These are phyloP conservation scores for Alectoris magna DNA, from an alignment of 2,797 vertebrate genomes.

Conservation along the genomic window DNA sequence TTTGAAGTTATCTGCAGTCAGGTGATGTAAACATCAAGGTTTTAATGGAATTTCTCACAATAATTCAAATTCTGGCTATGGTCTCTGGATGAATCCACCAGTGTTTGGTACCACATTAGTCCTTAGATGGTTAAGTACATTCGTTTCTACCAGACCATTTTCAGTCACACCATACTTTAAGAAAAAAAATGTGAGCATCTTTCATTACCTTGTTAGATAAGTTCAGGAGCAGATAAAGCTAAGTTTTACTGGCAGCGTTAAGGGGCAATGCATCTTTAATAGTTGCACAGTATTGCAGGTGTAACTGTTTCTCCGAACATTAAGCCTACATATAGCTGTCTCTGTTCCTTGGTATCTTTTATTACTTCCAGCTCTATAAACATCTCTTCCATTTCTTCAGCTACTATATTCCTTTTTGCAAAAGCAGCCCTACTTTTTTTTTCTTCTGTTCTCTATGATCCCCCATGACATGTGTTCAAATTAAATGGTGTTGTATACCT, in stretches of 20 bases:
- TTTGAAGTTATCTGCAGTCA: background rate
- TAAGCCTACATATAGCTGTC: background rate
- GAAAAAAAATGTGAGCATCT: background rate
- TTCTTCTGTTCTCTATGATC: background rate
- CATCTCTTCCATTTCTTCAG: background rate
- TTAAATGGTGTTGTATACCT: background rate
- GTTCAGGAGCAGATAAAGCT: background rate
- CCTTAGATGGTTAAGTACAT: background rate
- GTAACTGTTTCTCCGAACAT: background rate
- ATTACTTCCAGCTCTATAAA: background rate
- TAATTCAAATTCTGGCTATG: background rate
- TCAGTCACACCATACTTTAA: background rate
- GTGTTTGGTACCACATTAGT: background rate
- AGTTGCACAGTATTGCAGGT: background rate
- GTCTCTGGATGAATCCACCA: background rate
- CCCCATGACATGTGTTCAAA: background rate
- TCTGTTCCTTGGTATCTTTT: constrained; percentile 4
- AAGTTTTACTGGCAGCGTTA: background rate
- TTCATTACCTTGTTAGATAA: background rate
- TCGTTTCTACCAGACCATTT: background rate
- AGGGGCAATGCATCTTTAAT: background rate
- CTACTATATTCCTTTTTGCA: background rate
- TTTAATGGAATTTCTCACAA: background rate
- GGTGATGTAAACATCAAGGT: background rate
- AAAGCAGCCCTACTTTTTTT: background rate